Conservation (phyloP, 2,113 vertebrate genomes). For the Otus sunia region DNA sequence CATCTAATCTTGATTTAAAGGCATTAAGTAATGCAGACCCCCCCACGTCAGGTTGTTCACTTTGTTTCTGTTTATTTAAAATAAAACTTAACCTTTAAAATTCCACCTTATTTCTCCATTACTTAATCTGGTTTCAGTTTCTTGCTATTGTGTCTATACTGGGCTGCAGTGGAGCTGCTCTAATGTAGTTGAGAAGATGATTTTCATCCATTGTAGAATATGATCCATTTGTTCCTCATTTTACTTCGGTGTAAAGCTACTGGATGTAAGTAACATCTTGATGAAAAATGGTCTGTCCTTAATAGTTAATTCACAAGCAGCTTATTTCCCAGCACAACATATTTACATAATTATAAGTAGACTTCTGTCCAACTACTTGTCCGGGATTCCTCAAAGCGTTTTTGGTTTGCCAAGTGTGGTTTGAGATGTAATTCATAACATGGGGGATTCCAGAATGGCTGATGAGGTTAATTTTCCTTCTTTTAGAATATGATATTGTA, state of each 20-base stretch:
- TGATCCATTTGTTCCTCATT: neutral
- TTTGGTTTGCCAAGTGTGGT: conserved; percentile 2
- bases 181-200: neutral
- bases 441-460: neutral
- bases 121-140: neutral
- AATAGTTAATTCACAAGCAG: conserved; percentile 10
- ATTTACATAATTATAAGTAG: conserved; percentile 25
- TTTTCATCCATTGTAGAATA: neutral
- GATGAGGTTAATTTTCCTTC: conserved; percentile 6
- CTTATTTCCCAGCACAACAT: conserved; percentile 2
- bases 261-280: neutral
- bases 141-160: neutral
- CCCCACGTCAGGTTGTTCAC: neutral
- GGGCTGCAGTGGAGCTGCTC: neutral
- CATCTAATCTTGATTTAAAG: neutral
- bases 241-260: neutral
- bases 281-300: neutral
- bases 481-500: neutral
- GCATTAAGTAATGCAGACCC: neutral
- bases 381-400: neutral
- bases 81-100: neutral
- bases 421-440: conserved; percentile 6
- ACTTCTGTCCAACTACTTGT: neutral
- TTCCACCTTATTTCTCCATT: neutral
- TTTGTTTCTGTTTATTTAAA: neutral